Evolutionary conservation across 2,797 vertebrate genomes (phyloP).

Genomic region (Cynopterus sphinx): DNA sequence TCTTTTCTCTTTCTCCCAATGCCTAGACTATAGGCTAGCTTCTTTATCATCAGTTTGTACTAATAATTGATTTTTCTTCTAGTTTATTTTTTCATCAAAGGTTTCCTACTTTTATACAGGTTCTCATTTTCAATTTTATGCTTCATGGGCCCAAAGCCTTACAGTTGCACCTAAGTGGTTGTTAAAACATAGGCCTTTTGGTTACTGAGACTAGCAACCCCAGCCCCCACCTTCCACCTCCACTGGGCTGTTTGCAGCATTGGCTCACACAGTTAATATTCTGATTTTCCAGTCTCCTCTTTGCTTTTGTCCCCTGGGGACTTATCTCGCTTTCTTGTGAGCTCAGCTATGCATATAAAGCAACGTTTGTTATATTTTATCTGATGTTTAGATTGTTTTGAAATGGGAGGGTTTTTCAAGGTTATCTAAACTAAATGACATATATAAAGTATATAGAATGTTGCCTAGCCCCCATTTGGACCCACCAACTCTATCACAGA

Average conservation of each 20-base stretch:
- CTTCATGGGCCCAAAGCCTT: constrained; percentile 8
- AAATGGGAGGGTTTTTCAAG: constrained; percentile 63
- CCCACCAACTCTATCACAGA: neutral
- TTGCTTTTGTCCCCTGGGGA: constrained; percentile 71
- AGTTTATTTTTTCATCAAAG: constrained; percentile 46
- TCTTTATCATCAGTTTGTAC: neutral
- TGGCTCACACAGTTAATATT: constrained; percentile 68
- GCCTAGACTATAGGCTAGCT: neutral
- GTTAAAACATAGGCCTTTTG: constrained; percentile 40
- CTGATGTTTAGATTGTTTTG: constrained; percentile 46
- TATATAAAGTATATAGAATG: constrained; percentile 21
- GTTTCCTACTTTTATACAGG: constrained; percentile 8
- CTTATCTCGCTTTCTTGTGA: constrained; percentile 69
- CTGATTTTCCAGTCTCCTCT: constrained; percentile 74
- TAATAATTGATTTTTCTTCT: neutral
- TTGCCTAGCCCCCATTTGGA: neutral
- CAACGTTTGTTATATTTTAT: constrained; percentile 65
- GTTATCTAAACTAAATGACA: constrained; percentile 60
- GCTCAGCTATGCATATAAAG: constrained; percentile 78
- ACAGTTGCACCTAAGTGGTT: neutral
- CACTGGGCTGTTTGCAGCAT: constrained; percentile 48
- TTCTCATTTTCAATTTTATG: constrained; percentile 40
- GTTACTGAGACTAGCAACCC: constrained; percentile 38
- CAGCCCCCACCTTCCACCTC: constrained; percentile 7
- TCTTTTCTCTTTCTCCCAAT: neutral